phyloP scores from a whole-genome alignment of 2,888 invertebrate species.

The Lasioglossum pauxillum region DNA sequence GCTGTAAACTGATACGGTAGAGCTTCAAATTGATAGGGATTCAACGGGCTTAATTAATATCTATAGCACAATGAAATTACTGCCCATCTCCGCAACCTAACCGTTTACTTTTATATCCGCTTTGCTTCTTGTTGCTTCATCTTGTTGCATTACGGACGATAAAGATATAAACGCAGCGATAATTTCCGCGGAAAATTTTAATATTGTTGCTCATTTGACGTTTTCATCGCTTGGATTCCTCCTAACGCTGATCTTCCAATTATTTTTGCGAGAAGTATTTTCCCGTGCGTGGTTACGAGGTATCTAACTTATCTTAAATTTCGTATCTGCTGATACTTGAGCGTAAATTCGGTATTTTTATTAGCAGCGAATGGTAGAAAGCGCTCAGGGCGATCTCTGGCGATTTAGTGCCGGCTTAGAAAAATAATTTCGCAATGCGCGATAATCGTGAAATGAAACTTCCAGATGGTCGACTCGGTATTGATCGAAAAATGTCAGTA shows the following conservation, averaged over 20 bases:
- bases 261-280: background rate
- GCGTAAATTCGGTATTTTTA: background rate
- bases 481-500: background rate
- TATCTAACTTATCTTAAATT: background rate
- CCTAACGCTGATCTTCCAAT: background rate
- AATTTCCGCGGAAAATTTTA: background rate
- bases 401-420: background rate
- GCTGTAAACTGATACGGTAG: background rate
- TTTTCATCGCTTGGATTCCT: background rate
- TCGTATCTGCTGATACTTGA: no score
- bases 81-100: background rate
- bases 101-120: background rate
- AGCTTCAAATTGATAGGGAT: conserved; percentile 1
- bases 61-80: background rate
- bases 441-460: background rate
- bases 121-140: background rate
- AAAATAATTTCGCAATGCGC: background rate
- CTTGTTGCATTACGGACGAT: background rate
- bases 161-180: background rate
- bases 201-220: background rate
- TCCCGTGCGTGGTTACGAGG: background rate
- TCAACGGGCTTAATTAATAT: background rate
- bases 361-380: background rate
- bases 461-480: background rate
- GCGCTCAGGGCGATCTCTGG: background rate